Evolutionary conservation across 2,113 vertebrate species (phyloP).

Genomic region (Ammodytes dubius): DNA sequence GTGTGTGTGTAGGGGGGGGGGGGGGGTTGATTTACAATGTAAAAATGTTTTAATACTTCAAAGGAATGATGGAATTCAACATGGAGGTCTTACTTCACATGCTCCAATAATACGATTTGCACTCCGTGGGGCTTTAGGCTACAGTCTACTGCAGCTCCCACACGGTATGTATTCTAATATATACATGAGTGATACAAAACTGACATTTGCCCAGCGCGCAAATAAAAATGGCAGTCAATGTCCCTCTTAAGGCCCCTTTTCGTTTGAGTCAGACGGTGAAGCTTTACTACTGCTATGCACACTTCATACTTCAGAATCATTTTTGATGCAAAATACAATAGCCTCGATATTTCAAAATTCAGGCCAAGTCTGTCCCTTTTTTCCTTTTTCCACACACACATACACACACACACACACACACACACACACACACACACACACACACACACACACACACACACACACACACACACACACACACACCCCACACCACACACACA

Average conservation of each 20-base stretch:
- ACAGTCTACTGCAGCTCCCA: constrained; percentile 34
- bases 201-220: constrained; percentile 54
- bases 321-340: constrained; percentile 37
- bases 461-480: too few relatives aligned
- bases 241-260: constrained; percentile 41
- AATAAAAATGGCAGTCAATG: constrained; percentile 62
- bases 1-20: constrained; percentile 11
- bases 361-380: not conserved
- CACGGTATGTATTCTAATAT: constrained; percentile 47
- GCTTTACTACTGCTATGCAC: constrained; percentile 20
- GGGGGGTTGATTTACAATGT: constrained; percentile 29
- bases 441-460: constrained; percentile 15
- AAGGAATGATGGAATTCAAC: constrained; percentile 73
- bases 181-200: constrained; percentile 48
- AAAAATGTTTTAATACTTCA: constrained; percentile 75
- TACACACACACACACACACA: not conserved
- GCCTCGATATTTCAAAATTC: constrained; percentile 38
- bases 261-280: constrained; percentile 16
- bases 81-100: constrained; percentile 61
- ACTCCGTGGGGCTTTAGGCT: constrained; percentile 59
- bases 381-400: constrained; percentile 28
- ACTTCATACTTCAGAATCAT: constrained; percentile 14
- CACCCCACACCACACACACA: constrained; percentile 11
- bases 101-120: constrained; percentile 59
- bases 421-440: constrained; percentile 26